Base-by-base conservation (phyloP, 64 coral and sea anemone species). In the Stichodactyla helianthus region DNA sequence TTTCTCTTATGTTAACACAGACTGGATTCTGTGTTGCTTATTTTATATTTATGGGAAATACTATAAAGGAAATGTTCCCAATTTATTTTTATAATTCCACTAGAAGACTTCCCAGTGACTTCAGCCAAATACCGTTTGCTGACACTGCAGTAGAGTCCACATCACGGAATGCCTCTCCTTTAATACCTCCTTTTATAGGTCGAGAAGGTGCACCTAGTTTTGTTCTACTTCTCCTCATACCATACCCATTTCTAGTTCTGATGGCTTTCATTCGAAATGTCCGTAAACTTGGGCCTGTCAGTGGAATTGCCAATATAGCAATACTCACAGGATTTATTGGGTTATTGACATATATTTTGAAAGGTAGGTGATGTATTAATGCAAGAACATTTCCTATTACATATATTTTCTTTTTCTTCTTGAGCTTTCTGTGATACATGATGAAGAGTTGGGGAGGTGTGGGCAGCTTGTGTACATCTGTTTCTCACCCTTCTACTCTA, bases 21-120 rank as follows among this genome's bases (percentile, higher is more conserved):
- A 87, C 65, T 71, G 90, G 97, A 52, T 99, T 99, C 64, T 99
- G 97, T 90, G 90, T 95, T 13, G 93, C 93, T 22, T 99, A 99
- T 87, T 95, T 99, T 80, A 99, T 99, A 35, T 99, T 99, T 57
- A 99, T 99, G 84, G 97, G 97, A 82, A 94, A 95, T 51, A 99
- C 97, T 52, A 78, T 99, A 68, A 87, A 79, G 86, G 77, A 86
- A 79, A 95, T 99, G 93, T 99, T 95, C 77, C 97, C 97, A 11
- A 6, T 86, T 26, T 23, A 19, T 23, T 82, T 86, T 54, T 71
- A 54, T 71, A 57, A 79, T 52, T 89, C 83, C 16, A 56, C 77
- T 80, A 77, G 63, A 85, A 61, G 56, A 17, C 44, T 54, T 85
- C 81, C 59, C 55, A 78, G 31, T 82, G 82, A 50, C 11, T 10